phyloP scores from a whole-genome alignment of 2,888 invertebrate genomes.

The Atethmia centrago region DNA sequence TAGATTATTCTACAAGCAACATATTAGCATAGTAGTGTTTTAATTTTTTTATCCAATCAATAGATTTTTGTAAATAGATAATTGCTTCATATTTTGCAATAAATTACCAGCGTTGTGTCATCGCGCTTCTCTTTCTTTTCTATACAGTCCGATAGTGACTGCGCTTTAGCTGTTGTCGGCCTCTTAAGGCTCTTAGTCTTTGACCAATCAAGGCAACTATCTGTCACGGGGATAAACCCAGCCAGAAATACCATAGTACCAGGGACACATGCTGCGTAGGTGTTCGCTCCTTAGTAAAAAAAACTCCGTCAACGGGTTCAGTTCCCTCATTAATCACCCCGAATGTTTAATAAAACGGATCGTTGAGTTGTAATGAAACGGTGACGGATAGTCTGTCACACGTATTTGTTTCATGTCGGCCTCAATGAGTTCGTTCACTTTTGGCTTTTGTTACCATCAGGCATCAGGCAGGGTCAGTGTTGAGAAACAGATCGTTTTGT shows the following conservation, averaged over 20 bases:
- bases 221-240: neutral
- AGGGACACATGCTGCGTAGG: constrained; percentile 20
- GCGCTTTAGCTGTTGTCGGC: too few species aligned
- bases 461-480: constrained; percentile 17
- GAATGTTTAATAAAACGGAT: constrained; percentile 63
- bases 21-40: too few species aligned
- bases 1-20: too few species aligned
- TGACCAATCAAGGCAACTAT: neutral
- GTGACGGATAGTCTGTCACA: constrained; percentile 71
- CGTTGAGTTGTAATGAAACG: constrained; percentile 51
- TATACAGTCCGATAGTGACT: too few species aligned
- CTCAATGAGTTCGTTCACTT: constrained; percentile 60
- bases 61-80: too few species aligned
- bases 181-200: too few species aligned
- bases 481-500: constrained; percentile 5
- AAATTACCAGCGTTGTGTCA: too few species aligned
- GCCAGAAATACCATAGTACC: constrained; percentile 13
- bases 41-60: too few species aligned
- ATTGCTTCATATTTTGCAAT: too few species aligned
- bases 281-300: constrained; percentile 16
- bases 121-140: too few species aligned
- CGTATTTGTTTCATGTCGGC: constrained; percentile 65
- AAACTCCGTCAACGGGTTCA: constrained; percentile 28
- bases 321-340: constrained; percentile 64
- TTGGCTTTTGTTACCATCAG: constrained; percentile 37